Evolutionary conservation across 2,797 vertebrate genomes (phyloP).

Genomic region (Xerus rutilus): DNA sequence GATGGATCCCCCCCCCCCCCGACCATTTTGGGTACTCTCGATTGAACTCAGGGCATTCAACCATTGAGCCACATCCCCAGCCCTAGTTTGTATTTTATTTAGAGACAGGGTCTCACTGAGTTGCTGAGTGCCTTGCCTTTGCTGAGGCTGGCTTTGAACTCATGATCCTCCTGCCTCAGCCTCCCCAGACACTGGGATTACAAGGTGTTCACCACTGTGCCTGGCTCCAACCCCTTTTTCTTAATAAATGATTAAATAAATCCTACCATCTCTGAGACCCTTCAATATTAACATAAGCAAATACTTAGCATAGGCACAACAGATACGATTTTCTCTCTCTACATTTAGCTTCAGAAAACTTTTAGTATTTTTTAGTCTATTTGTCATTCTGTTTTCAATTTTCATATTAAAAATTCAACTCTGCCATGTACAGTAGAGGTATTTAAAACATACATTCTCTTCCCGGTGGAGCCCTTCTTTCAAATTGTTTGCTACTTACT

Average conservation of each 20-base stretch:
- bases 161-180: no score
- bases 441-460: neutral
- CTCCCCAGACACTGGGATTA: no score
- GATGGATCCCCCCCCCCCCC: neutral
- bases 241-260: constrained; percentile 40
- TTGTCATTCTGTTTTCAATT: neutral
- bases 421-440: neutral
- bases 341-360: constrained; percentile 40
- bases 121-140: no score
- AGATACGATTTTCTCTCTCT: neutral
- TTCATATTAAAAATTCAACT: constrained; percentile 45
- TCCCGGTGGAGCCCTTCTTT: neutral
- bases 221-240: neutral
- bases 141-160: no score
- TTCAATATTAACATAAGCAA: constrained; percentile 10
- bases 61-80: no score
- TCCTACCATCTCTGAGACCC: neutral
- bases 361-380: neutral
- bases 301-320: neutral
- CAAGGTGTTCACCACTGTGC: no score
- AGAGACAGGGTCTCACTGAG: no score
- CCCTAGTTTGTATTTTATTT: no score
- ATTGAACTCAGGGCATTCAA: no score
- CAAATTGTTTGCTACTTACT: constrained; percentile 8
- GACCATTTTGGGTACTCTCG: no score